These are phyloP conservation scores for Oreonectes daqikongensis DNA, from an alignment of 2,797 vertebrate genomes.

Conservation along the genomic window DNA sequence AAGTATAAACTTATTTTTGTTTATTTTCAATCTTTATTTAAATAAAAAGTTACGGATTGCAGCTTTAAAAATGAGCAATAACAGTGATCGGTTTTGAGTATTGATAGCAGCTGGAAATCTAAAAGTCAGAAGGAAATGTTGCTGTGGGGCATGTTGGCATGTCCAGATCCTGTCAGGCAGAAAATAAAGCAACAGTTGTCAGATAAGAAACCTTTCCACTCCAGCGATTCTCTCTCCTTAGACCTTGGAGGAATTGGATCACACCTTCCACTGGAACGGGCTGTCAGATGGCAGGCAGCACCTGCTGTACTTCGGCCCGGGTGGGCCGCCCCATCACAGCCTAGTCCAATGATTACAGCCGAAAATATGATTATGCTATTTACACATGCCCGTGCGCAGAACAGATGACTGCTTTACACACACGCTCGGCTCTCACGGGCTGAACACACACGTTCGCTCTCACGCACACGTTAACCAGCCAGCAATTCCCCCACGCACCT, in stretches of 20 bases:
- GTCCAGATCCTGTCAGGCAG: slow-evolving; percentile 14
- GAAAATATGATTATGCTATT: slow-evolving; percentile 70
- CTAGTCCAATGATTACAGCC: slow-evolving; percentile 66
- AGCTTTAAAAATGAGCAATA: no score
- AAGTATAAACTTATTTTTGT: no score
- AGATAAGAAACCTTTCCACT: slow-evolving; percentile 21
- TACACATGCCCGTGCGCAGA: slow-evolving; percentile 66
- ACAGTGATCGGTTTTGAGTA: no score
- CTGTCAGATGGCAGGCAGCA: slow-evolving; percentile 69
- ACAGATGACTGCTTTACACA: slow-evolving; percentile 65
- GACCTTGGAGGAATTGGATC: slow-evolving; percentile 60
- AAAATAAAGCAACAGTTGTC: slow-evolving; percentile 35
- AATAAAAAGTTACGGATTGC: no score
- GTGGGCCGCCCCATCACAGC: slow-evolving; percentile 58
- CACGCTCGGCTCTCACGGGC: slow-evolving; percentile 11
- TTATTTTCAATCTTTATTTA: no score
- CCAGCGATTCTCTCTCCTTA: slow-evolving; percentile 5
- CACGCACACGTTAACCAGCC: slow-evolving; percentile 41
- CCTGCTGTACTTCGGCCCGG: slow-evolving; percentile 70
- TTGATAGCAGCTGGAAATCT: slow-evolving; percentile 37
- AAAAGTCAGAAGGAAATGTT: background rate
- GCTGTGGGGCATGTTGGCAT: slow-evolving; percentile 1
- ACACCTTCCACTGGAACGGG: slow-evolving; percentile 63
- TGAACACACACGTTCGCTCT: slow-evolving; percentile 35
- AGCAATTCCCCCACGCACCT: slow-evolving; percentile 35